Base-by-base conservation (phyloP, 2,888 invertebrate genomes). In the Caenorhabditis japonica region DNA sequence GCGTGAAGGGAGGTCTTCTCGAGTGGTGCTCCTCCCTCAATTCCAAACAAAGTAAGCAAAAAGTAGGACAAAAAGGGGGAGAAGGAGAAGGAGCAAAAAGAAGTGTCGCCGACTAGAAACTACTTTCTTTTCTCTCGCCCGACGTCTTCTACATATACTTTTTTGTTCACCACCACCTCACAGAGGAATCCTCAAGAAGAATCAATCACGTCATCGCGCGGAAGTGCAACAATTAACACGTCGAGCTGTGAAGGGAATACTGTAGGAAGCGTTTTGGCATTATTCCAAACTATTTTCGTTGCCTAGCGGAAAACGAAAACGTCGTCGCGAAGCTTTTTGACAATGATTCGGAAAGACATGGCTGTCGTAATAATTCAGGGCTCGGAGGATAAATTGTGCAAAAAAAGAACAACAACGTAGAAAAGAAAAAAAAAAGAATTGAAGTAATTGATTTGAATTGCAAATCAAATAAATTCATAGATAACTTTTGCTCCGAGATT, bases 81-180 rank as follows among this genome's bases (percentile, higher is more conserved):
- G 19, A 34, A 34, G 52, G 17, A 27, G 38, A 51, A 25, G 39
- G n/a, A 53, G 52, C 19, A 55, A 55, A 47, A 46, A 64, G 55
- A 61, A 64, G 62, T 64, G 53, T 55, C 62, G 51, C 52, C 7
- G 46, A 23, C 51, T 41, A 64, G 64, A 64, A 64, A 64, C 47
- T 64, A 64, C 56, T 64, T 56, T 27, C 39, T 38, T 52, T 27
- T 25, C 43, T 47, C 39, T 41, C 58, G 46, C 44, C 46, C 56
- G n/a, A n/a, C n/a, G 5, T 30, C 30, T 30, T 30, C 30, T 30
- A 7, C 30, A 7, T 30, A 30, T 30, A 30, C 30, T 30, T 30
- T 34, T 61, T 52, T 61, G 43, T 52, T 52, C 52, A 52, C 61
- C 61, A 61, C 61, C 61, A 61, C 61, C 61, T 51, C 61, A 13